Percentiles rank a stretch among this genome's conserved stretches.
phyloP scores from a whole-genome alignment of 2,888 invertebrate genomes.

The Lasioglossum zephyrum region DNA sequence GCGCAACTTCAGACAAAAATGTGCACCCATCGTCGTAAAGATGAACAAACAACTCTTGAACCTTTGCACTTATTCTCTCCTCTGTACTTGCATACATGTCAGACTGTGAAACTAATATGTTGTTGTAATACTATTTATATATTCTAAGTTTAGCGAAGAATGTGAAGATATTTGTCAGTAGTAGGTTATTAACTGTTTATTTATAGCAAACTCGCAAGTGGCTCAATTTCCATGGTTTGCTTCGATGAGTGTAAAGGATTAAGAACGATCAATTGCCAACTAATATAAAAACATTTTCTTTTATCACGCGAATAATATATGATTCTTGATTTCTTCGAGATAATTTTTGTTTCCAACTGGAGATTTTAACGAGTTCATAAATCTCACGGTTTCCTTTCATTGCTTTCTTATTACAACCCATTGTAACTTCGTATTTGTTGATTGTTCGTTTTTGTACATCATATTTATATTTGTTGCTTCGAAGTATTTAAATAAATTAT shows the following conservation, averaged over 20 bases:
- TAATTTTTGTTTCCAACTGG: slow-evolving; percentile 13
- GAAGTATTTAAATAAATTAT: slow-evolving; percentile 10
- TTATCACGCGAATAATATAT: background rate
- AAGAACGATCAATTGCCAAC: slow-evolving; percentile 14
- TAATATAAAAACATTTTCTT: slow-evolving; percentile 14
- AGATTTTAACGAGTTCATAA: background rate
- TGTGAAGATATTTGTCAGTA: slow-evolving; percentile 13
- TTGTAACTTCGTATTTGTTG: background rate
- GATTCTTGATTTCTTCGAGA: background rate
- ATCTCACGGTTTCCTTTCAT: slow-evolving; percentile 6
- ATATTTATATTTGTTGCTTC: background rate
- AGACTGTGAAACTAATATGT: background rate
- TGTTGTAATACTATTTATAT: slow-evolving; percentile 10
- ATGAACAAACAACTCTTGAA: slow-evolving; percentile 17
- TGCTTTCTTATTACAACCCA: background rate
- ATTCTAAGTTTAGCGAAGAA: slow-evolving; percentile 17
- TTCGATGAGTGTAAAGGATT: slow-evolving; percentile 43
- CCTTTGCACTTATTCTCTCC: slow-evolving; percentile 43
- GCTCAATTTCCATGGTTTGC: slow-evolving; percentile 5
- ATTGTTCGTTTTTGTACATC: background rate
- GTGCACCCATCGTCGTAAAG: background rate
- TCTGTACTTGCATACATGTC: slow-evolving; percentile 24
- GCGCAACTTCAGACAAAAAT: slow-evolving; percentile 6
- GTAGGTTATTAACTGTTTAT: slow-evolving; percentile 25
- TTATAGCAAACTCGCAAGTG: slow-evolving; percentile 17